These are phyloP conservation scores for Phalera bucephala DNA, from an alignment of 2,888 invertebrate genomes.

Conservation along the genomic window DNA sequence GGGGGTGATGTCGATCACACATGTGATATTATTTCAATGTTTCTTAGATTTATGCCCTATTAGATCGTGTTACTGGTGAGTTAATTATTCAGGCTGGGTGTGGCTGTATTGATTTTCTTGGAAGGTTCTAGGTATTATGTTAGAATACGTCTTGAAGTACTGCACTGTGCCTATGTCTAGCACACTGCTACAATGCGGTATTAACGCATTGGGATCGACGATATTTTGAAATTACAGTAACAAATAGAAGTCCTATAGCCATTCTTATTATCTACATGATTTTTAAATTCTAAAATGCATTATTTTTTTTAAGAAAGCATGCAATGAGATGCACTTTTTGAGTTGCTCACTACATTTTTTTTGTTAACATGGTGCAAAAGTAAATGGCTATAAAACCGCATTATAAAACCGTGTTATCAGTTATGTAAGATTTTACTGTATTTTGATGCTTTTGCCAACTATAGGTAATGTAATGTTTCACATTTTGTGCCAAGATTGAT, in stretches of 20 bases:
- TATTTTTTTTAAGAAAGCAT: constrained; percentile 1
- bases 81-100: constrained; percentile 82
- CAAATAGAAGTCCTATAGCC: not conserved
- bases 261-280: not conserved
- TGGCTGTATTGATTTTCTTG: constrained; percentile 83
- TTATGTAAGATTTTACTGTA: constrained; percentile 62
- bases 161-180: constrained; percentile 64
- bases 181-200: constrained; percentile 59
- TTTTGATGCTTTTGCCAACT: constrained; percentile 48
- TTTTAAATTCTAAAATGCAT: constrained; percentile 1
- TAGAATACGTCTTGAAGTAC: constrained; percentile 70
- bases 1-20: constrained; percentile 67
- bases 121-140: constrained; percentile 77
- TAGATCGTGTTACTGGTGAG: constrained; percentile 45
- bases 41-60: constrained; percentile 46
- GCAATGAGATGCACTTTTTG: constrained; percentile 14
- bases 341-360: constrained; percentile 26
- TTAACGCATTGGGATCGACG: constrained; percentile 39
- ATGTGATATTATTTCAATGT: constrained; percentile 65
- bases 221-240: constrained; percentile 22
- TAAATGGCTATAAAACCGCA: constrained; percentile 61
- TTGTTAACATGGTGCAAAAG: constrained; percentile 44
- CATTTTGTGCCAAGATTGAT: constrained; percentile 29
- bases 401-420: constrained; percentile 71
- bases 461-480: constrained; percentile 31